Evolutionary conservation across 2,888 invertebrate genomes (phyloP), one percentile per base, ranked within the genome.

Genomic region (Halictus ligatus): DNA sequence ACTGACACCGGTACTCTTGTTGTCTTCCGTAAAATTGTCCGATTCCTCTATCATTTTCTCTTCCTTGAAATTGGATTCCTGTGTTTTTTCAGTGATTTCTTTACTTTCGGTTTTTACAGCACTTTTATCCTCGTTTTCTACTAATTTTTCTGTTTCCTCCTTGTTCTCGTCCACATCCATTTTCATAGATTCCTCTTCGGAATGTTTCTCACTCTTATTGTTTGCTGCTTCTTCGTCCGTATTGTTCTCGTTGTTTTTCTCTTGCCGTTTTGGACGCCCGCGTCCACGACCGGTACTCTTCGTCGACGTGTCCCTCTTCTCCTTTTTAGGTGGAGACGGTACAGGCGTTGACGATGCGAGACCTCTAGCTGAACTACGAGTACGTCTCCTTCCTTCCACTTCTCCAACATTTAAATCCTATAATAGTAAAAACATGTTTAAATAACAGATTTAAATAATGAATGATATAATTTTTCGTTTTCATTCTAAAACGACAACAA

Each of bases 291-390:
- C 95, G 48, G 94, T 94, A 8, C 95, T 93, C 83, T 93, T 94
- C 50, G 94, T 89, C n/a, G 92, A 87, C 21, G 95, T 88, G 12
- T 95, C 94, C 50, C 94, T 94, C 81, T 95, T 95, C 89, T 96
- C 96, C 88, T 96, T 96, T 89, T 96, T 96, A 0, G 96, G 95
- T 12, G 96, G 96, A 18, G 94, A 93, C 2, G 96, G 96, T 35
- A 96, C 96, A 13, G 96, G 96, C n/a, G 96, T 95, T 5, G 96
- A 95, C 29, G 96, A 94, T 3, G 94, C 89, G 7, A 95, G 93
- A 21, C 96, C 96, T 92, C 96, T 95, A 29, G 96, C 96, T 58
- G 96, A 96, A 78, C 96, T 96, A 58, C 96, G 95, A 13, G 96
- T 96, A 77, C 96, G 95, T 86, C 96, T 95, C 86, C 96, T 95